Conservation (phyloP, 92 coral and sea anemone species). For the Palythoa heliodiscus region DNA sequence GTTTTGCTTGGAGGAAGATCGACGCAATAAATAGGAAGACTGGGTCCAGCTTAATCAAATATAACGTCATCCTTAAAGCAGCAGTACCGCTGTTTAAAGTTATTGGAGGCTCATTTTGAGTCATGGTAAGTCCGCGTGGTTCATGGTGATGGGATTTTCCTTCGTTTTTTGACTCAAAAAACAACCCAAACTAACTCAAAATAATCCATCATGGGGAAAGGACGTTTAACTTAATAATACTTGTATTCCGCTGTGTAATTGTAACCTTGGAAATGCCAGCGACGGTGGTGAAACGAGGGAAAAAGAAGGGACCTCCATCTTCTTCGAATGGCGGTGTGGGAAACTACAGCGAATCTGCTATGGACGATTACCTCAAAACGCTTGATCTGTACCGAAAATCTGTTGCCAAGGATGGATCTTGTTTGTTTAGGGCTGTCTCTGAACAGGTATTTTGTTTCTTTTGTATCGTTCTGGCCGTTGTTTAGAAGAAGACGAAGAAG, state of each 20-base stretch:
- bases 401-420: slow-evolving; percentile 98
- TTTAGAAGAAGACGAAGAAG: neutral
- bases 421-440: slow-evolving; percentile 98
- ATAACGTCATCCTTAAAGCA: slow-evolving; percentile 47
- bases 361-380: slow-evolving; percentile 84
- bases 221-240: neutral
- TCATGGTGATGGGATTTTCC: slow-evolving; percentile 45
- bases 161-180: slow-evolving; percentile 27
- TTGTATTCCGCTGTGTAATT: slow-evolving; percentile 6
- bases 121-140: slow-evolving; percentile 95
- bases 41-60: slow-evolving; percentile 6
- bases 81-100: slow-evolving; percentile 63
- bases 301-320: slow-evolving; percentile 63
- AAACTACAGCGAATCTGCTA: slow-evolving; percentile 85
- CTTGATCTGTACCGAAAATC: slow-evolving; percentile 88
- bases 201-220: slow-evolving; percentile 18
- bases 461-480: slow-evolving; percentile 9
- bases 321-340: slow-evolving; percentile 64
- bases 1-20: too few relatives aligned
- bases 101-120: slow-evolving; percentile 56
- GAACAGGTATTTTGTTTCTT: slow-evolving; percentile 77
- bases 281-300: slow-evolving; percentile 76
- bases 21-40: neutral
- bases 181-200: slow-evolving; percentile 14
- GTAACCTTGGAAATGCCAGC: slow-evolving; percentile 72